A percentile compares a stretch with the other conserved stretches of the same genome.
Conservation (phyloP, 1,140 invertebrate species). For the Euschistus heros region DNA sequence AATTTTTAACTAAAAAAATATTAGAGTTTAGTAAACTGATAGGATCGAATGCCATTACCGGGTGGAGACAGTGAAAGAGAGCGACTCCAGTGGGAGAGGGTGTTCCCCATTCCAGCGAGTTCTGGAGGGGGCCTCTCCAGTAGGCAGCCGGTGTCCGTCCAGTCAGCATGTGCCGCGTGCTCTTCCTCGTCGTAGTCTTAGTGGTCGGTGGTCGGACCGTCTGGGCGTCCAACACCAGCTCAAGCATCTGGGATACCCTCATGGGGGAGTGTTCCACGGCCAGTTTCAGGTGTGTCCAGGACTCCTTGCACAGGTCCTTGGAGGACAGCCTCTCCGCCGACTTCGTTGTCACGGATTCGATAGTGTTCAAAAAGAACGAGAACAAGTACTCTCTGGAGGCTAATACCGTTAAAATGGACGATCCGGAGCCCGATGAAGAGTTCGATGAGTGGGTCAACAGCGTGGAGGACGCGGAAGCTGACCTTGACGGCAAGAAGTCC, state of each 20-base stretch:
- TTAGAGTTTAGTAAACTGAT: no score
- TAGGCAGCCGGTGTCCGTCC: no score
- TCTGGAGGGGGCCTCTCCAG: no score
- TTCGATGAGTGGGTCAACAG: slow-evolving; percentile 35
- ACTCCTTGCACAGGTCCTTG: slow-evolving; percentile 58
- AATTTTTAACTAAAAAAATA: no score
- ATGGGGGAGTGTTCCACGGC: slow-evolving; percentile 55
- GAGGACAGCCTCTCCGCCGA: slow-evolving; percentile 53
- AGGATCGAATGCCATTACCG: no score
- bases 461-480: slow-evolving; percentile 34
- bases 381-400: slow-evolving; percentile 28
- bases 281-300: slow-evolving; percentile 60
- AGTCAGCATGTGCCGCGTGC: no score
- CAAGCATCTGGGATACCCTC: slow-evolving; percentile 50
- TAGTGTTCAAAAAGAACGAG: slow-evolving; percentile 55
- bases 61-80: no score
- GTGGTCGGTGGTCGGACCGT: background rate
- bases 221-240: background rate
- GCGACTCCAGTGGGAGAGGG: no score
- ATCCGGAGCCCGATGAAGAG: slow-evolving; percentile 32
- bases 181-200: no score
- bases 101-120: no score
- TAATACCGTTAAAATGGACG: background rate
- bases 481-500: slow-evolving; percentile 32
- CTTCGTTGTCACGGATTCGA: slow-evolving; percentile 52